A percentile compares a stretch with the other conserved stretches of the same genome.
Conservation (phyloP, 2,797 vertebrate species). For the Anomalospiza imberbis region DNA sequence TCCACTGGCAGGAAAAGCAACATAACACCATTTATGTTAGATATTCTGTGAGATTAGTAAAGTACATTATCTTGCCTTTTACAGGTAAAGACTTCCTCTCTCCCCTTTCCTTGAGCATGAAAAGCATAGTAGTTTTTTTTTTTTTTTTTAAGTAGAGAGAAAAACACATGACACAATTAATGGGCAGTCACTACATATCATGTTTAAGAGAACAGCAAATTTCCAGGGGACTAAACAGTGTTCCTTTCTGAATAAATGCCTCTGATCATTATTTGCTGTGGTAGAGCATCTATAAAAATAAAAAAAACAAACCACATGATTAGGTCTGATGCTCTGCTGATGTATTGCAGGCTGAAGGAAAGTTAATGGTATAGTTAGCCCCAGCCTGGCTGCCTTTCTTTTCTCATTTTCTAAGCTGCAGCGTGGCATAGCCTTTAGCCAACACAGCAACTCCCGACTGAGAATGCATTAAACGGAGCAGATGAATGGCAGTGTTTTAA, state of each 20-base stretch:
- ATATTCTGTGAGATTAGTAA: background rate
- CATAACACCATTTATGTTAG: background rate
- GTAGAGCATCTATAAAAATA: conserved; percentile 44
- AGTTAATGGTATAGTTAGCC: conserved; percentile 66
- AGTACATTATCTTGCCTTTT: background rate
- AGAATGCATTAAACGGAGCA: conserved; percentile 66
- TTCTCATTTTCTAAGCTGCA: conserved; percentile 67
- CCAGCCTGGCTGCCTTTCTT: conserved; percentile 53
- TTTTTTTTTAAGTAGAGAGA: background rate
- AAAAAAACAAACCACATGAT: background rate
- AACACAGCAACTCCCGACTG: conserved; percentile 56
- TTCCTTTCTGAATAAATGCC: conserved; percentile 57
- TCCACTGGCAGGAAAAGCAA: background rate
- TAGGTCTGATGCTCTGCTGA: conserved; percentile 62
- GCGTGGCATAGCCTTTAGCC: conserved; percentile 61
- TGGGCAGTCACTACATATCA: background rate
- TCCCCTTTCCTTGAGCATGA: background rate
- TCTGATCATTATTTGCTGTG: conserved; percentile 41
- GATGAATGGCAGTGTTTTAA: conserved; percentile 74
- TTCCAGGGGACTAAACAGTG: background rate
- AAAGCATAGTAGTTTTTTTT: background rate
- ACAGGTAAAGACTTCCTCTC: background rate
- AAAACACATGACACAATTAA: background rate
- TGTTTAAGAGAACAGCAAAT: conserved; percentile 5
- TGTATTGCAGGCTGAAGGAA: conserved; percentile 47